Evolutionary conservation across 2,888 invertebrate species (phyloP).

Genomic region (Lasioglossum calceatum): DNA sequence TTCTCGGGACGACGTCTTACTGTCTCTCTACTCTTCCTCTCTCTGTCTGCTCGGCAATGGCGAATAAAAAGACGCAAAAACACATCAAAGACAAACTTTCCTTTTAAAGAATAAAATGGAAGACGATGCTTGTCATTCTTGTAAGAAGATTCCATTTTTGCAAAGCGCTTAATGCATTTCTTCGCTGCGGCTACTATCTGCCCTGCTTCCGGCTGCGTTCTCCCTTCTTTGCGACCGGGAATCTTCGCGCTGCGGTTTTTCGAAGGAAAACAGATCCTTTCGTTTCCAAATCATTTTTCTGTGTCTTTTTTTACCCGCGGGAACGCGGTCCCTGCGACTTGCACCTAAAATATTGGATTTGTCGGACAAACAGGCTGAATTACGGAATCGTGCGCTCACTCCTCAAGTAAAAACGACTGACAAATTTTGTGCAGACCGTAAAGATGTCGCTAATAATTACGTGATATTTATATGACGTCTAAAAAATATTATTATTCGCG

Average conservation of each 20-base stretch:
- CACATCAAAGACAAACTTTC: slow-evolving; percentile 34
- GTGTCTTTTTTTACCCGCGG: neutral
- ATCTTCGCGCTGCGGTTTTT: neutral
- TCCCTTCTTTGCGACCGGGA: neutral
- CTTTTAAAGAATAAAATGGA: slow-evolving; percentile 22
- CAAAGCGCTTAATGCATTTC: slow-evolving; percentile 15
- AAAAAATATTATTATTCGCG: too few species aligned
- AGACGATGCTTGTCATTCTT: slow-evolving; percentile 19
- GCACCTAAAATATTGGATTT: neutral
- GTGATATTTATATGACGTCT: neutral
- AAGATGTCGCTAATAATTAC: neutral
- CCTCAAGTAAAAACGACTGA: neutral
- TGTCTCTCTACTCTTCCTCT: neutral
- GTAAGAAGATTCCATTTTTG: slow-evolving; percentile 11
- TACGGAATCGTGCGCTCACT: neutral
- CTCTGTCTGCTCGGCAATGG: neutral
- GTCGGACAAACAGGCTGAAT: neutral
- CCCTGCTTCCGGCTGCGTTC: neutral
- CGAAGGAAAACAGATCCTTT: slow-evolving; percentile 4
- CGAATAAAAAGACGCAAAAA: slow-evolving; percentile 25
- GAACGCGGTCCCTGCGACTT: neutral
- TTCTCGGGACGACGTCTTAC: slow-evolving; percentile 7
- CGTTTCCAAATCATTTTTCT: neutral
- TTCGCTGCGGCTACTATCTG: neutral
- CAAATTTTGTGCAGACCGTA: neutral